Percentiles rank a stretch among this genome's conserved stretches.
phyloP scores from a whole-genome alignment of 2,888 invertebrate genomes.

The Poecilus cupreus region DNA sequence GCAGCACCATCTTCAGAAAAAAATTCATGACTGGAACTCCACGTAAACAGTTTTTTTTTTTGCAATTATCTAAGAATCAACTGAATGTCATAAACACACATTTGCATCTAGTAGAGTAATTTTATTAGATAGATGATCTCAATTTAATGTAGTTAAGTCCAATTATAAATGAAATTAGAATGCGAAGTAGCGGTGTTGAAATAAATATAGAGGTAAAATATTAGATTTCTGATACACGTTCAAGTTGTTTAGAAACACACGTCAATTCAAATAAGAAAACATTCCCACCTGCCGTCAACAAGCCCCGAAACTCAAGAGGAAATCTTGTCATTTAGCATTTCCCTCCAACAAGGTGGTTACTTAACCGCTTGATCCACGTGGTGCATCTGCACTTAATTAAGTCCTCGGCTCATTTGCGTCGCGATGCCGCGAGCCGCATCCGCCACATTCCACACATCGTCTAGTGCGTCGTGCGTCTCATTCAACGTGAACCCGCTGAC shows the following conservation, averaged over 20 bases:
- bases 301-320: neutral
- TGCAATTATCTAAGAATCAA: no score
- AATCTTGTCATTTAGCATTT: neutral
- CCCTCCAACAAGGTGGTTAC: neutral
- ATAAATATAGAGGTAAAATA: neutral
- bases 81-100: no score
- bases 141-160: no score
- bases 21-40: no score
- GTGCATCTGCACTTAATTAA: conserved; percentile 31
- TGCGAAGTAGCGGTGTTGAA: neutral
- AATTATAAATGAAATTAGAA: no score
- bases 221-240: neutral
- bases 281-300: conserved; percentile 6
- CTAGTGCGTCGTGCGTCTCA: neutral
- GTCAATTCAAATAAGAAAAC: neutral
- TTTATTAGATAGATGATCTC: no score
- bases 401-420: neutral
- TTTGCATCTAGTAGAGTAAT: no score
- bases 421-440: neutral
- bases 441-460: neutral
- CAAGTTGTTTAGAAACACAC: neutral
- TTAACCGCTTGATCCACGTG: neutral
- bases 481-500: conserved; percentile 47
- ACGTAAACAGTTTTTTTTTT: no score
- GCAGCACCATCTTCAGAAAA: no score